Percentiles rank a stretch among this genome's conserved stretches.
These are phyloP conservation scores for Pedetes capensis DNA, from an alignment of 2,113 vertebrate species.

Conservation along the genomic window DNA sequence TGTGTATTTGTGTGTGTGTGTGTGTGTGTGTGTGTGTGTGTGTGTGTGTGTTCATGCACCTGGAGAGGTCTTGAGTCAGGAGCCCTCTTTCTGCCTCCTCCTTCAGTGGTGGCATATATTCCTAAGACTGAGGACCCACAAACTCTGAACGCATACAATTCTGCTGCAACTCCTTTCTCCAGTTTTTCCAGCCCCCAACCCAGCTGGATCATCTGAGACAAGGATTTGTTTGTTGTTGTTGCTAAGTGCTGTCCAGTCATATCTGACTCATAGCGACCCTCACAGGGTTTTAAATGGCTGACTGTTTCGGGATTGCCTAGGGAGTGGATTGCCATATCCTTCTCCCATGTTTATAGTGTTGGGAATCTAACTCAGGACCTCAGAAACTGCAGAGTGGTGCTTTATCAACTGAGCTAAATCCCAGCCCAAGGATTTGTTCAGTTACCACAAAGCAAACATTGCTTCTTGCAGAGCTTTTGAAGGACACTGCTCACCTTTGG, in stretches of 20 bases:
- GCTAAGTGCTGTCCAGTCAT: no score
- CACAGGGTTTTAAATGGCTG: no score
- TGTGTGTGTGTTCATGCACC: background rate
- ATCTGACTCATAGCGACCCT: no score
- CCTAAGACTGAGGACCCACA: background rate
- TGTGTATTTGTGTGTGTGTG: background rate
- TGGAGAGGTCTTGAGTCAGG: background rate
- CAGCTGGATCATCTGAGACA: background rate
- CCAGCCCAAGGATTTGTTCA: background rate
- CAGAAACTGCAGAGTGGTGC: no score
- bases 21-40: background rate
- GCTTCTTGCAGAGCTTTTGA: background rate
- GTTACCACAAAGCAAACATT: constrained; percentile 35
- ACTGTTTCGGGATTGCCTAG: no score
- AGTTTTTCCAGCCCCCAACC: no score
- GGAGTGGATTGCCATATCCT: no score
- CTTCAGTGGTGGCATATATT: background rate
- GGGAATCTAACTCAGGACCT: no score
- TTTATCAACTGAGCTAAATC: no score
- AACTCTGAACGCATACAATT: background rate
- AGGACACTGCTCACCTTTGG: background rate
- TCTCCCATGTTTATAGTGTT: no score
- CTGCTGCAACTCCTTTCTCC: background rate
- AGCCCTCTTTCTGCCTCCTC: background rate
- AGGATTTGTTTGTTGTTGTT: no score